phyloP scores from a whole-genome alignment of 2,113 vertebrate genomes.

The Ceyx cyanopectus region DNA sequence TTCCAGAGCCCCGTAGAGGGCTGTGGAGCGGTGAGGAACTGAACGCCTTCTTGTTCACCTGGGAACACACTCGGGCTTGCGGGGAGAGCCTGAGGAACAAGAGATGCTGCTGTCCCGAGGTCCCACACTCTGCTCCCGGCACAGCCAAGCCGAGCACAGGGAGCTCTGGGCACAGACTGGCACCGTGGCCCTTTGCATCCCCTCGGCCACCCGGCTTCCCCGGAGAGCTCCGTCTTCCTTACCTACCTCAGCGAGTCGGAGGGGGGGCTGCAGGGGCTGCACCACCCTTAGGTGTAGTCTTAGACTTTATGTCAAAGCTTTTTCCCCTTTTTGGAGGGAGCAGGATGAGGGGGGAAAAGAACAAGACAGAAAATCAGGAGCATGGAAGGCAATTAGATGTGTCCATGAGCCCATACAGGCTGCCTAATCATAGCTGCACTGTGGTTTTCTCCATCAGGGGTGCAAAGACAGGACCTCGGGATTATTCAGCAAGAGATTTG shows the following conservation, averaged over 20 bases:
- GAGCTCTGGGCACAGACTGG: accelerated
- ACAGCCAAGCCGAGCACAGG: neutral
- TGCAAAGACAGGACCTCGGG: neutral
- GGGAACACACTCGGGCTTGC: neutral
- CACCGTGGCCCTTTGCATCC: accelerated
- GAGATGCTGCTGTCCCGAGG: neutral
- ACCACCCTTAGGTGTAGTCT: neutral
- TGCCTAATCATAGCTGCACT: neutral
- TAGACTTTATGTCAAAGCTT: neutral
- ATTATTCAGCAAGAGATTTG: neutral
- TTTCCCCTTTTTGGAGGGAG: neutral
- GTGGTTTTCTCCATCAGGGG: neutral
- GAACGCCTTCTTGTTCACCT: neutral
- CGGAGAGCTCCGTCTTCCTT: neutral
- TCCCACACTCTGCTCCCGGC: neutral
- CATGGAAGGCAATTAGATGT: neutral
- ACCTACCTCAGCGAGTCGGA: neutral
- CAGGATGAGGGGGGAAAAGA: neutral
- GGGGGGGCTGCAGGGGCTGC: neutral
- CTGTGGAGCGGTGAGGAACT: neutral
- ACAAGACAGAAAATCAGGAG: neutral
- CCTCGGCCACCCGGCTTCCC: neutral
- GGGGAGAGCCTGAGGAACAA: neutral
- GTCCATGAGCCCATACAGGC: neutral
- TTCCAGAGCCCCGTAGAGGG: neutral